Conservation (phyloP, 2,113 vertebrate genomes). For the Tachysurus vachellii region DNA sequence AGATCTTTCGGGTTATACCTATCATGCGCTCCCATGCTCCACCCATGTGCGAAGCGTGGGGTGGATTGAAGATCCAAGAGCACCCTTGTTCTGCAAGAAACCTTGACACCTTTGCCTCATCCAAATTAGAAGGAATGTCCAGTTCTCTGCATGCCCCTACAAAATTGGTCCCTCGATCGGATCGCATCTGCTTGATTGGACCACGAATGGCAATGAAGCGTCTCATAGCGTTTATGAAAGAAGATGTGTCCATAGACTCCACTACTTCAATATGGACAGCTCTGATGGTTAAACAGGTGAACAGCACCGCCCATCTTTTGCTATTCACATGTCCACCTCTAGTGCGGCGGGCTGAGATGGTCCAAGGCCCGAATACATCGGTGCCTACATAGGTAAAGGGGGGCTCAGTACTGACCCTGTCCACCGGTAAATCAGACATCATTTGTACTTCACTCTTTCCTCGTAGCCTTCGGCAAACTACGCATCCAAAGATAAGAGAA, state of each 20-base stretch:
- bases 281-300: neutral
- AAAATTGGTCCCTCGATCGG: neutral
- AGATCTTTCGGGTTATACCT: neutral
- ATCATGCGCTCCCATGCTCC: conserved; percentile 1
- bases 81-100: too few species aligned
- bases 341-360: neutral
- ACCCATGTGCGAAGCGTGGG: neutral
- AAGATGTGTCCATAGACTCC: neutral
- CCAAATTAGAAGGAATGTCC: neutral
- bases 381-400: neutral
- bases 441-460: neutral
- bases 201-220: neutral
- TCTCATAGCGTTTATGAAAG: neutral
- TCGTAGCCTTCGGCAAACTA: neutral
- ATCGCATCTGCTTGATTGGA: neutral
- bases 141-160: neutral
- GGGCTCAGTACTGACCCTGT: conserved; percentile 1
- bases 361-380: conserved; percentile 16
- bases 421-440: neutral
- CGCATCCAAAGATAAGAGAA: neutral
- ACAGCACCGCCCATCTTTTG: conserved; percentile 11
- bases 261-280: neutral
- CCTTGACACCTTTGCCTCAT: neutral
- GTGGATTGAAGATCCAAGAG: conserved; percentile 9
- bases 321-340: neutral